Evolutionary conservation across 1,140 invertebrate species (phyloP).

Genomic region (Phymastichus coffea): DNA sequence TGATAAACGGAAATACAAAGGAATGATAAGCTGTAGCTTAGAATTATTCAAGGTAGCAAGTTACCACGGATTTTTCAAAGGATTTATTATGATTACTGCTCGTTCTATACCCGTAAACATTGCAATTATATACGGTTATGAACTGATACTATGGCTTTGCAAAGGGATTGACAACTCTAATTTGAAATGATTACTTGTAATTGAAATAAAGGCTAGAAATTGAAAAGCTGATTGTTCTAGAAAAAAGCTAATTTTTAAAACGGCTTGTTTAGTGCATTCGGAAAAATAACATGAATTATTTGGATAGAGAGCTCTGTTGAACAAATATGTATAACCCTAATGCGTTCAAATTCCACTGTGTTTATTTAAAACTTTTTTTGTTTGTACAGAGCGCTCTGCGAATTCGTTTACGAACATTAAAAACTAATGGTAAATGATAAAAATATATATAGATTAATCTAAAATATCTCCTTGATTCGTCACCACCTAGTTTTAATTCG

Average conservation of each 20-base stretch:
- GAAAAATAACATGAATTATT: too few species aligned
- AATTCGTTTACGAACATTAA: constrained; percentile 38
- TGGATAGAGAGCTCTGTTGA: constrained; percentile 8
- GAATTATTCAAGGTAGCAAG: constrained; percentile 59
- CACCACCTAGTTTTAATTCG: constrained; percentile 37
- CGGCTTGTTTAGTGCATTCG: too few species aligned
- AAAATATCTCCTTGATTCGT: constrained; percentile 35
- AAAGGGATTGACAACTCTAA: not conserved
- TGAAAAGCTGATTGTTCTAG: not conserved
- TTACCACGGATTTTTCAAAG: constrained; percentile 59
- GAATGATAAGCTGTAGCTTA: constrained; percentile 56
- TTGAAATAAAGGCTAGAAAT: too few species aligned
- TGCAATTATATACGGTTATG: constrained; percentile 68
- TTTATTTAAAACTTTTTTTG: constrained; percentile 45
- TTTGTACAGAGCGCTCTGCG: constrained; percentile 47
- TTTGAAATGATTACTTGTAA: too few species aligned
- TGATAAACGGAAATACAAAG: constrained; percentile 55
- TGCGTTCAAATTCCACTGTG: constrained; percentile 40
- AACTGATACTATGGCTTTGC: constrained; percentile 40
- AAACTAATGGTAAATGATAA: constrained; percentile 40
- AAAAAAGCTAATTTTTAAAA: not conserved
- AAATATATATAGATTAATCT: constrained; percentile 41
- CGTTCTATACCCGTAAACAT: constrained; percentile 73
- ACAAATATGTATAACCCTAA: constrained; percentile 16
- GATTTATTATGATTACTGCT: constrained; percentile 60